Evolutionary conservation across 2,888 invertebrate species (phyloP).

Genomic region (Laothoe populi): DNA sequence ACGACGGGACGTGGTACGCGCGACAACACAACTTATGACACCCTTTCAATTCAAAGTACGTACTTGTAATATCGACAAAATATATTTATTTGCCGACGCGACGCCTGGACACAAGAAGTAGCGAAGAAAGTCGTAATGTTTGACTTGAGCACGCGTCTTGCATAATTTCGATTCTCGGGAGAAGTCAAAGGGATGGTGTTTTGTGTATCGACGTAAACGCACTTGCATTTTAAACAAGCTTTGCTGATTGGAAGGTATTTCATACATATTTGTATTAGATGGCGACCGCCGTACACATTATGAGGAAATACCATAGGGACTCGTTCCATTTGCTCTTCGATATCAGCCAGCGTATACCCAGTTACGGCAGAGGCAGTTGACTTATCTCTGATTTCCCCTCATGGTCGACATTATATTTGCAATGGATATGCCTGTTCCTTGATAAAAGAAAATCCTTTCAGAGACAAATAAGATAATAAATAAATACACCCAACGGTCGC

Average conservation of each 20-base stretch:
- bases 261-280: no score
- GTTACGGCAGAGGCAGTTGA: no score
- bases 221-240: neutral
- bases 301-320: no score
- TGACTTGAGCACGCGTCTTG: slow-evolving; percentile 41
- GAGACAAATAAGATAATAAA: no score
- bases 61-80: neutral
- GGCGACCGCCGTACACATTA: no score
- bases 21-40: slow-evolving; percentile 44
- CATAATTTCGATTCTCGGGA: slow-evolving; percentile 47
- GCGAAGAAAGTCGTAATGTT: slow-evolving; percentile 29
- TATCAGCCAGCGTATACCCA: no score
- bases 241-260: neutral
- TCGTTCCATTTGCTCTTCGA: no score
- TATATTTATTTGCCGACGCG: neutral
- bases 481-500: no score
- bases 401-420: no score
- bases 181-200: slow-evolving; percentile 21
- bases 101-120: slow-evolving; percentile 4
- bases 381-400: no score
- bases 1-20: slow-evolving; percentile 45
- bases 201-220: slow-evolving; percentile 4
- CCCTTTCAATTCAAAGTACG: slow-evolving; percentile 17
- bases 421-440: no score
- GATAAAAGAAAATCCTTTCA: no score